Conservation (phyloP, 2,888 invertebrate genomes). For the Pristionchus maxplancki region DNA sequence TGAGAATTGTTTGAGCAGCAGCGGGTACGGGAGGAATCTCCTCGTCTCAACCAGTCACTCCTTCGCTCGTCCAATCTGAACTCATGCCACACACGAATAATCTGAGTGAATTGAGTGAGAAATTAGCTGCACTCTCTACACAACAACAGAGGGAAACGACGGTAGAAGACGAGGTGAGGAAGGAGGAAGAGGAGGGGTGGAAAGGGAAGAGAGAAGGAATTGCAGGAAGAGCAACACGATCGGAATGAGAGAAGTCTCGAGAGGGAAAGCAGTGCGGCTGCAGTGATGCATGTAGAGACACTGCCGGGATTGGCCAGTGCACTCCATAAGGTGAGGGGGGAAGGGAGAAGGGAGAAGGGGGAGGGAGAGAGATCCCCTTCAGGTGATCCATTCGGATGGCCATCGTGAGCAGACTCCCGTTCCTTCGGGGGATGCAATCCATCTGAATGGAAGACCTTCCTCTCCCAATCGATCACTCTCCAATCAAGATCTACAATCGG, state of each 20-base stretch:
- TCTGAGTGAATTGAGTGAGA: conserved; percentile 48
- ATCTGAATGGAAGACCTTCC: not conserved
- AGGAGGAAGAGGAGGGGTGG: not conserved
- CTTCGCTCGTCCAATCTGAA: conserved; percentile 40
- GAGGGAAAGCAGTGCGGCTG: conserved; percentile 51
- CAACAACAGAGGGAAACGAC: conserved; percentile 45
- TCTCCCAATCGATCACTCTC: conserved; percentile 44
- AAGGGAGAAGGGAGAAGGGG: not conserved
- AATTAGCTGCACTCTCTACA: conserved; percentile 38
- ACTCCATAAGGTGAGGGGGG: conserved; percentile 64
- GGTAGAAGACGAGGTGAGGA: conserved; percentile 21
- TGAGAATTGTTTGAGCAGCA: not conserved
- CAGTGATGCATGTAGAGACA: conserved; percentile 69
- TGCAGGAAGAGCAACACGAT: conserved; percentile 16
- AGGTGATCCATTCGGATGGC: conserved; percentile 32
- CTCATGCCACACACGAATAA: conserved; percentile 38
- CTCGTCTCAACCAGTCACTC: conserved; percentile 47
- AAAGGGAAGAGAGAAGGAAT: not conserved
- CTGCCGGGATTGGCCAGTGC: conserved; percentile 71
- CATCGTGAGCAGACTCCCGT: conserved; percentile 45
- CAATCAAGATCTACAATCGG: conserved; percentile 47
- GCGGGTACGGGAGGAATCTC: not conserved
- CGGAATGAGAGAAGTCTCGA: not conserved
- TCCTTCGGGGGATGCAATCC: conserved; percentile 12
- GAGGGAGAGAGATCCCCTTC: not conserved